Conservation (phyloP, 2,113 vertebrate genomes). For the Hoplias malabaricus region DNA sequence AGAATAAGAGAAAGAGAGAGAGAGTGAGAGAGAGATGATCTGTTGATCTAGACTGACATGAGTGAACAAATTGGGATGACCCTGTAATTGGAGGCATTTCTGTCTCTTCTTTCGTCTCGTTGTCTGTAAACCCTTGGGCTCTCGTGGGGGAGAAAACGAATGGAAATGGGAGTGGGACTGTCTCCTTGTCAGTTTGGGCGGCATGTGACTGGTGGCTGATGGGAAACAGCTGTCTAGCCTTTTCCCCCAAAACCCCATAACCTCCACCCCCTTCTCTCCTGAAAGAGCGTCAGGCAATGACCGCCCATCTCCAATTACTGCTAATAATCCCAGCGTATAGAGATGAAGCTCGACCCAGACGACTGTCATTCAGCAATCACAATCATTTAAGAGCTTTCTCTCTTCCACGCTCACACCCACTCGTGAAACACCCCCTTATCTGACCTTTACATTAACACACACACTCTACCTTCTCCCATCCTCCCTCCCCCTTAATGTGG, state of each 20-base stretch:
- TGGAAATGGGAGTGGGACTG: conserved; percentile 12
- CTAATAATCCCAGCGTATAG: background rate
- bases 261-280: conserved; percentile 39
- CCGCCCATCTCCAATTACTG: conserved; percentile 14
- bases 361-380: background rate
- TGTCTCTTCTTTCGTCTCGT: conserved; percentile 51
- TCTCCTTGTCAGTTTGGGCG: conserved; percentile 37
- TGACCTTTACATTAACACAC: conserved; percentile 21
- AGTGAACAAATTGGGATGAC: conserved; percentile 72
- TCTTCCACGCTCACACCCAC: background rate
- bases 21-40: conserved; percentile 34
- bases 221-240: conserved; percentile 71
- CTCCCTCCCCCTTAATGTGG: too few species aligned
- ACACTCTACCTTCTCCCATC: conserved; percentile 6
- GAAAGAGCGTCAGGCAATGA: conserved; percentile 25
- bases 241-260: conserved; percentile 24
- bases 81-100: conserved; percentile 67
- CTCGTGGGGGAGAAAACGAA: background rate
- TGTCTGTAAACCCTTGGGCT: conserved; percentile 22
- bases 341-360: background rate
- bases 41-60: conserved; percentile 55
- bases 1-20: conserved; percentile 46
- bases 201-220: conserved; percentile 64
- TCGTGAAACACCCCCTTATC: background rate
- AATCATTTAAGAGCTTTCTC: background rate